Conservation (phyloP, 2,797 vertebrate species). For the Rhynchonycteris naso region DNA sequence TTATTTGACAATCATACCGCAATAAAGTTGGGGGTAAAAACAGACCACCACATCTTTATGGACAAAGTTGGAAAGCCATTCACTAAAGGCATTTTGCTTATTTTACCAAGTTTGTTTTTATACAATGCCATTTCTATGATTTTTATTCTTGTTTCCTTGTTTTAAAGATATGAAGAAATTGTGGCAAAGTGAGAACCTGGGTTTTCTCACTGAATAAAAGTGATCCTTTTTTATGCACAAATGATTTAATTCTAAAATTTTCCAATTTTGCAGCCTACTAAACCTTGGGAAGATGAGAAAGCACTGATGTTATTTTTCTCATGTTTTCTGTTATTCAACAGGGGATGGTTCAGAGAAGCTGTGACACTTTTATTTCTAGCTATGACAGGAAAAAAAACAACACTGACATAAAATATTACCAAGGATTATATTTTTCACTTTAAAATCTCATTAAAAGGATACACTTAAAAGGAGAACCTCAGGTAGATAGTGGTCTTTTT, state of each 20-base stretch:
- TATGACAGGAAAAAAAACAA: not conserved
- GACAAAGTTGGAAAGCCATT: slow-evolving; percentile 5
- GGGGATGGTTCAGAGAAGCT: not conserved
- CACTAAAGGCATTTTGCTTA: not conserved
- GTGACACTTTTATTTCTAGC: slow-evolving; percentile 38
- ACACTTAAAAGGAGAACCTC: slow-evolving; percentile 70
- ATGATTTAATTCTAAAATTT: not conserved
- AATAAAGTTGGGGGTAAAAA: not conserved
- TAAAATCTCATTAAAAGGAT: slow-evolving; percentile 26
- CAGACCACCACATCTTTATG: not conserved
- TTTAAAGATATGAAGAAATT: not conserved
- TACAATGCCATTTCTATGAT: not conserved
- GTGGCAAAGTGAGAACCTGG: not conserved
- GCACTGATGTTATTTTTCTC: not conserved
- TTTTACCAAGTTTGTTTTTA: not conserved
- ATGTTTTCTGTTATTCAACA: slow-evolving; percentile 1
- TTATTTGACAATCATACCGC: not conserved
- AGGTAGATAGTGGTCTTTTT: not conserved
- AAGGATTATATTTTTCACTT: slow-evolving; percentile 14
- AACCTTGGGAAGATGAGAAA: not conserved
- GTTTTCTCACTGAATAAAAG: not conserved
- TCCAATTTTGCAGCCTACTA: not conserved
- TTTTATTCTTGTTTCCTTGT: not conserved
- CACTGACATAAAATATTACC: not conserved
- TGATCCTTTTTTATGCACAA: not conserved